Evolutionary conservation across 2,113 vertebrate genomes (phyloP), one percentile per base, ranked within the genome.

Genomic region (Cyphomyrus discorhynchus): DNA sequence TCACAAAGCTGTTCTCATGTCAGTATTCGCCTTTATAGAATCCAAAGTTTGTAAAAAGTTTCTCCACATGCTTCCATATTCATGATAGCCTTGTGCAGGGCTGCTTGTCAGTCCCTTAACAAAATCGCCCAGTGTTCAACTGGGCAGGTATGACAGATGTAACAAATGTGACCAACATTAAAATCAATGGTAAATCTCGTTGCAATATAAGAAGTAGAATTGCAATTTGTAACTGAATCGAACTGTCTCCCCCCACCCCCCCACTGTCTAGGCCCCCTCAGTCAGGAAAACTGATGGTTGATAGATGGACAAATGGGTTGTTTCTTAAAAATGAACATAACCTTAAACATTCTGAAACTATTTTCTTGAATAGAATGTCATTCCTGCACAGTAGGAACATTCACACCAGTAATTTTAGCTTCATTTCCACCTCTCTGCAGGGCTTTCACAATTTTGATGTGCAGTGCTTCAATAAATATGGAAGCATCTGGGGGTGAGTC

Each of bases 391-490:
- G 2, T 27, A 66, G 31, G n/a, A 31, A 66, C 62, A 27, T 66
- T 31, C 24, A 10, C 24, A 27, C 3, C 7, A 66, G n/a, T 31
- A 13, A 66, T 31, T 66, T 66, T 31, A 31, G 70, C 70, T 39
- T 15, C 70, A 77, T 39, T 77, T 91, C 90, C 45, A 56, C 13
- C 92, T 62, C 88, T 9, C 92, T 90, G 21, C 89, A 97, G 97
- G 96, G 96, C 31, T 0, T 97, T 0, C 0, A 77, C 21, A 0
- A 42, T 1, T 97, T 96, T 90, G 96, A 97, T 89, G 53, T 52
- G 50, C 89, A 91, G 5, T 98, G 96, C 92, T 93, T 93, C n/a
- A 91, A 94, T 84, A 97, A 96, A 89, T 97, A 97, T 13, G 97
- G 97, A 46, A 96, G 94, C 66, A 88, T 96, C 8, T 97, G 96